Base-by-base conservation (phyloP, 1,140 invertebrate genomes). In the Lutraria rhynchaena region DNA sequence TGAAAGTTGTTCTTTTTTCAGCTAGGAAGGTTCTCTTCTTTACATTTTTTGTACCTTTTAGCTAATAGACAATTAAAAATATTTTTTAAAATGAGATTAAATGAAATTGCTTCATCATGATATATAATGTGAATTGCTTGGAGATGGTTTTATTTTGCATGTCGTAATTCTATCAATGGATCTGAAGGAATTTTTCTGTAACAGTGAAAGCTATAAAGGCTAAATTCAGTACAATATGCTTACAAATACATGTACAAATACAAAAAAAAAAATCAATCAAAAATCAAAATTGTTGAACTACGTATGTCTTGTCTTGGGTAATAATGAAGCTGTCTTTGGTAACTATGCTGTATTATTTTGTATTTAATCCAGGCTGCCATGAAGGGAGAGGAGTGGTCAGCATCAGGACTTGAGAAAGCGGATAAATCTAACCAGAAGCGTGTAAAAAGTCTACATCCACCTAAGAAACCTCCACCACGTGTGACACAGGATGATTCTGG, bases 401-500 rank as follows among this genome's bases (percentile, higher is more conserved):
- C 74, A 35, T 22, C 60, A 19, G 60, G 49, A 17, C 27, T 77
- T 11, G 74, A 77, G 13, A 33, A 44, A 22, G 31, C 24, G 3
- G 29, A 63, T 1, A 49, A 63, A 11, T n/a, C 13, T 22, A 44
- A 77, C 35, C 27, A 63, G 27, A 63, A 65, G n/a, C 41, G 46
- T 9, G 57, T 49, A 29, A 75, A 19, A 27, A 77, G 74, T 65
- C 60, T 77, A 19, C 74, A 77, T 55, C 74, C 74, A 22, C 74
- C 74, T 49, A 77, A 77, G 60, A 77, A 77, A 35, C 57, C 74
- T 15, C 74, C 74, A n/a, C 74, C 74, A 13, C 51, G 74, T 19
- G 58, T 19, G 1, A 41, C 31, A 57, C 22, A 24, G 9, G n/a
- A 27, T 19, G 33, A 77, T 9, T 9, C 2, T 4, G 60, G n/a